A percentile compares a stretch with the other conserved stretches of the same genome.
Evolutionary conservation across 2,888 invertebrate species (phyloP).

Genomic region (Aelia acuminata): DNA sequence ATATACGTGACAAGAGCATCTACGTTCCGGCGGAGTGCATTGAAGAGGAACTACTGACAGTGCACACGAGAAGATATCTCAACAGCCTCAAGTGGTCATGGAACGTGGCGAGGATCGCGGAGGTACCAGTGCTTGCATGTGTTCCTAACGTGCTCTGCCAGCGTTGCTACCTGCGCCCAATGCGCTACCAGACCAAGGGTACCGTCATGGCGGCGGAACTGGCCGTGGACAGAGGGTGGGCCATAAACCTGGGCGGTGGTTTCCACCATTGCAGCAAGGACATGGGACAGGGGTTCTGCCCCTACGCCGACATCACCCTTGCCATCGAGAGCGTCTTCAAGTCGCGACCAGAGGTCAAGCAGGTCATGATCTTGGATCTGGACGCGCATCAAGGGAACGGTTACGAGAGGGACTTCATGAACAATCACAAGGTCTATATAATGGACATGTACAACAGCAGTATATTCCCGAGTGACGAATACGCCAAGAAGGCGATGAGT

Average conservation of each 20-base stretch:
- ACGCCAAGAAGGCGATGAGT: slow-evolving; percentile 81
- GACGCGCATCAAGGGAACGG: slow-evolving; percentile 95
- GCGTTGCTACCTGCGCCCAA: slow-evolving; percentile 82
- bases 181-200: slow-evolving; percentile 88
- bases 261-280: slow-evolving; percentile 89
- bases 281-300: slow-evolving; percentile 89
- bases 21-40: slow-evolving; percentile 81
- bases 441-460: slow-evolving; percentile 87
- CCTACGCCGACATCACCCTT: slow-evolving; percentile 90
- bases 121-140: slow-evolving; percentile 80
- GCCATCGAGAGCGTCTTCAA: slow-evolving; percentile 79
- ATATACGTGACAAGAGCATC: slow-evolving; percentile 76
- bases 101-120: slow-evolving; percentile 84
- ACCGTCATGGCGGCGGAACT: slow-evolving; percentile 86
- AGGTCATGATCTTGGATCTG: slow-evolving; percentile 88
- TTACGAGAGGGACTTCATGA: slow-evolving; percentile 84
- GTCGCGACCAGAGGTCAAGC: slow-evolving; percentile 74
- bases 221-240: slow-evolving; percentile 87
- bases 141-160: slow-evolving; percentile 86
- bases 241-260: slow-evolving; percentile 91
- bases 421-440: slow-evolving; percentile 80
- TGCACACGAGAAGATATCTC: slow-evolving; percentile 83
- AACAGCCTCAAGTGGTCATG: slow-evolving; percentile 85
- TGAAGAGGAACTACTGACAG: slow-evolving; percentile 79
- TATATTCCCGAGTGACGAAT: slow-evolving; percentile 85